Conservation (phyloP, 2,113 vertebrate genomes). For the Coracopsis vasa region DNA sequence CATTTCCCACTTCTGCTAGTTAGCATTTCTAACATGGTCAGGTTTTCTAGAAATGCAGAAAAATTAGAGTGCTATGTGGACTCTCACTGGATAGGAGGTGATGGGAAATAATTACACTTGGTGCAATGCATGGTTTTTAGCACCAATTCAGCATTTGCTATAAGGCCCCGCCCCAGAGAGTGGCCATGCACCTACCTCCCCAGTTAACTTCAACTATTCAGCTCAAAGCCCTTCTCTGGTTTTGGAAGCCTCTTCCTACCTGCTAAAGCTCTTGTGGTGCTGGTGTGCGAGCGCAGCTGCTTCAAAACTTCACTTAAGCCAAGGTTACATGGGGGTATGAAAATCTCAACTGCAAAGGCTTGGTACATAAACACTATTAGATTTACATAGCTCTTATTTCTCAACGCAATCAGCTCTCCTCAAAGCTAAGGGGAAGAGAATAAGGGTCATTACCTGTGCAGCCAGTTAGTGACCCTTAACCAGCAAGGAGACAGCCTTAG, state of each 20-base stretch:
- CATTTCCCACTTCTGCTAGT: neutral
- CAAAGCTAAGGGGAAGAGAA: neutral
- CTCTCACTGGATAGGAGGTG: neutral
- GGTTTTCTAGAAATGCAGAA: neutral
- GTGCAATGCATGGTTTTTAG: accelerated
- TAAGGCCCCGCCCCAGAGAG: accelerated
- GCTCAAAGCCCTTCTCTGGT: neutral
- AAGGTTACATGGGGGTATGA: neutral
- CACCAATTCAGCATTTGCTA: neutral
- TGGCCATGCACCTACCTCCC: neutral
- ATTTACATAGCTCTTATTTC: neutral
- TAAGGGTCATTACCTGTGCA: neutral
- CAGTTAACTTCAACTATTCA: neutral
- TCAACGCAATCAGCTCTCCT: neutral
- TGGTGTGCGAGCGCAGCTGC: accelerated
- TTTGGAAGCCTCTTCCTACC: neutral
- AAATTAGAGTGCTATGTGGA: neutral
- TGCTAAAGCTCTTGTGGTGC: neutral
- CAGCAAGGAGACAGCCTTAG: neutral
- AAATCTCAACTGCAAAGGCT: neutral
- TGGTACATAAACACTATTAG: neutral
- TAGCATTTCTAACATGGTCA: neutral
- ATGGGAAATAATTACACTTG: neutral
- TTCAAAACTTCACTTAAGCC: neutral
- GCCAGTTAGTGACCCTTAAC: neutral